These are phyloP conservation scores for Lordiphosa stackelbergi DNA, from an alignment of 1,140 invertebrate genomes.

Conservation along the genomic window DNA sequence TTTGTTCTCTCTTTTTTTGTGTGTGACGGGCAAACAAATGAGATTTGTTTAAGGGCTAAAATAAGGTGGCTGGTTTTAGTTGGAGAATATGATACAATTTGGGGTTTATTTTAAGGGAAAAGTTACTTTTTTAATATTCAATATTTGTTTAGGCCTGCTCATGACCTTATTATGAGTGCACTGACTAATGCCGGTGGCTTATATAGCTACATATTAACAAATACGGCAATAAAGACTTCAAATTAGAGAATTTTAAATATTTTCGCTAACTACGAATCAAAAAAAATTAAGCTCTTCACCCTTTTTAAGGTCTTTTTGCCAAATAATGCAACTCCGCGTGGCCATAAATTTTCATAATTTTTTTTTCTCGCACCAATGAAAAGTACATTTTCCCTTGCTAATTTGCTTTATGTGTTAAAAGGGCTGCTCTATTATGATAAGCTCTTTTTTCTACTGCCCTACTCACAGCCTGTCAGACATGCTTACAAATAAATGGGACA, in stretches of 20 bases:
- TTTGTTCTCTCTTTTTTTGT: not conserved
- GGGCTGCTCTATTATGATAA: no score
- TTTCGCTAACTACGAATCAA: no score
- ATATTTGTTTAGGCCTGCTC: not conserved
- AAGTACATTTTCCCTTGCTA: not conserved
- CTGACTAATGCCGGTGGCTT: no score
- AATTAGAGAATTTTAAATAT: no score
- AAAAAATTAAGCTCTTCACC: not conserved
- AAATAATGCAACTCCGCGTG: no score
- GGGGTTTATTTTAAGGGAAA: not conserved
- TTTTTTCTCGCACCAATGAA: not conserved
- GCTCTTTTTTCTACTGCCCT: no score
- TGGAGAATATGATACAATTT: not conserved
- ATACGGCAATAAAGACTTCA: no score
- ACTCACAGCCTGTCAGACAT: no score
- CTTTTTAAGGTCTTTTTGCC: not conserved
- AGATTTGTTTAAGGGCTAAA: not conserved
- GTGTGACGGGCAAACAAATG: not conserved
- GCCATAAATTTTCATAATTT: conserved; percentile 4
- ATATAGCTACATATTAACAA: no score
- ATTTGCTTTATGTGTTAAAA: conserved; percentile 1
- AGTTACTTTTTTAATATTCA: not conserved
- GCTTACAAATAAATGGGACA: not conserved
- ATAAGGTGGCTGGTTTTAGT: not conserved
- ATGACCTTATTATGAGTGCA: no score